Evolutionary conservation across 2,113 vertebrate species (phyloP).

Genomic region (Aptenodytes patagonicus): DNA sequence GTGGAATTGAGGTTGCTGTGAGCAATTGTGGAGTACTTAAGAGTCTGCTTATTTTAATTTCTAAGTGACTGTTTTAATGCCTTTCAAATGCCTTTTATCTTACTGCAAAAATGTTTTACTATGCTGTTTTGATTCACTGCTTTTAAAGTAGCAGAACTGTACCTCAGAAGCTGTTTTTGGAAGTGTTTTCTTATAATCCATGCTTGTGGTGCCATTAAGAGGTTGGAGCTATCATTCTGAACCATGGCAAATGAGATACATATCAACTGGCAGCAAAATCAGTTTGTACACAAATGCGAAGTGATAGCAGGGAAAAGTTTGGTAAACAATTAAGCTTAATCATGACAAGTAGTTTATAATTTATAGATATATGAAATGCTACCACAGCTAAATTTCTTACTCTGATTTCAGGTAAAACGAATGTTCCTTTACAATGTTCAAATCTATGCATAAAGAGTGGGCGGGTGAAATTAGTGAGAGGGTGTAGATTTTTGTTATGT

Average conservation of each 20-base stretch:
- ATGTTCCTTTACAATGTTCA: background rate
- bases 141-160: background rate
- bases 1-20: background rate
- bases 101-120: background rate
- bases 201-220: background rate
- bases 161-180: background rate
- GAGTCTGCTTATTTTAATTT: background rate
- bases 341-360: background rate
- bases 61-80: background rate
- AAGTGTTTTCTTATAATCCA: background rate
- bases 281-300: background rate
- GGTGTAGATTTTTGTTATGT: background rate
- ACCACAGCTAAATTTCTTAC: background rate
- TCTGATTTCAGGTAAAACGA: background rate
- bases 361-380: background rate
- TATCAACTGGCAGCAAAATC: background rate
- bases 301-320: background rate
- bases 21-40: background rate
- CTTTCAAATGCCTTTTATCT: background rate
- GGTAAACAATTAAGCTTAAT: background rate
- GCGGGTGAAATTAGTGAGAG: background rate
- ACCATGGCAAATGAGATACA: background rate
- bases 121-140: background rate
- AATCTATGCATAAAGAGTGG: background rate
- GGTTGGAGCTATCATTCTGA: background rate